Conservation (phyloP, 2,797 vertebrate species). For the Dromococcyx pavoninus region DNA sequence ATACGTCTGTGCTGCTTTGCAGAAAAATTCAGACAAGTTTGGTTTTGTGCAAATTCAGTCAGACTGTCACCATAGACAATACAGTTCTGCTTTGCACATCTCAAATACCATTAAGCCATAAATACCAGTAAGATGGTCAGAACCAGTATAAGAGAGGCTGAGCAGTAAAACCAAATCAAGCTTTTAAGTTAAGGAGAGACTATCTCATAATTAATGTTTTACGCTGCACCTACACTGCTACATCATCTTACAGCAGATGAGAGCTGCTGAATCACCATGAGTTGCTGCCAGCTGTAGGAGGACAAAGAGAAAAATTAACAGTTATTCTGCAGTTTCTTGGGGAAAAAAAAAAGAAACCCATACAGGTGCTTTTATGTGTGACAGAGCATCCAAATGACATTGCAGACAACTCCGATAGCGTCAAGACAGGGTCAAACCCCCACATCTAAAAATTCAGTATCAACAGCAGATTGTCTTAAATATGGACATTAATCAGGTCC, state of each 20-base stretch:
- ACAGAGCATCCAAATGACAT: not conserved
- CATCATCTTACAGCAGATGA: not conserved
- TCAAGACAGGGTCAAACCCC: not conserved
- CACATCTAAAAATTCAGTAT: not conserved
- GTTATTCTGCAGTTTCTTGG: not conserved
- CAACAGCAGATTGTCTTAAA: not conserved
- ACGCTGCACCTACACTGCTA: not conserved
- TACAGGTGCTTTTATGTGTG: not conserved
- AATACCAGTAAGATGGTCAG: not conserved
- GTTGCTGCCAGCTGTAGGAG: not conserved
- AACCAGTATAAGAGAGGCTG: not conserved
- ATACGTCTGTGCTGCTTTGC: not conserved
- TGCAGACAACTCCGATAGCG: not conserved
- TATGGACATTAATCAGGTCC: not conserved
- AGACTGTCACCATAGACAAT: not conserved
- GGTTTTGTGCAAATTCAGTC: not conserved
- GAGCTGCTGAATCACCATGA: not conserved
- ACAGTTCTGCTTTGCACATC: not conserved
- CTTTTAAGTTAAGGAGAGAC: not conserved
- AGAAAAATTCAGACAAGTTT: not conserved
- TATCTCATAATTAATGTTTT: not conserved
- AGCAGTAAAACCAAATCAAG: not conserved
- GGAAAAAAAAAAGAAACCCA: not conserved
- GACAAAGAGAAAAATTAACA: not conserved
- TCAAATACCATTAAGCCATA: not conserved